These are phyloP conservation scores for Microtus richardsoni DNA, from an alignment of 2,113 vertebrate species.

Conservation along the genomic window DNA sequence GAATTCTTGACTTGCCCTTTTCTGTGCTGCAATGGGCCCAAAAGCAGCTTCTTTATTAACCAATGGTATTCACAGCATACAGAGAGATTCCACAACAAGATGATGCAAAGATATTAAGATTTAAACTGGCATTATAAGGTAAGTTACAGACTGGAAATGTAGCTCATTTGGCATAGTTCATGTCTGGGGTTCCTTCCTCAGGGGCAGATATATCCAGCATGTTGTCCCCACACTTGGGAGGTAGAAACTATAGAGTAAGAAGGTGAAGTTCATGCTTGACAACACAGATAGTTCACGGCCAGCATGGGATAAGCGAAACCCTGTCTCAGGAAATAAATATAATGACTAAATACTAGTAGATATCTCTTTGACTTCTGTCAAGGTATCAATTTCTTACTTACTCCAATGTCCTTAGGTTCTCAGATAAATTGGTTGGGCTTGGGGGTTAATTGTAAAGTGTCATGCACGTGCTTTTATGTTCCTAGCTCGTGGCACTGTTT, in stretches of 20 bases:
- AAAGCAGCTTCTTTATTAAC: too few relatives aligned
- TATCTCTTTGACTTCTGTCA: neutral
- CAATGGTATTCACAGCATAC: too few relatives aligned
- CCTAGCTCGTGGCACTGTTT: neutral
- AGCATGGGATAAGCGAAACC: neutral
- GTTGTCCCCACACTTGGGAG: neutral
- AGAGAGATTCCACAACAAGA: neutral
- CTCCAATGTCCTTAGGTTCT: conserved; percentile 45
- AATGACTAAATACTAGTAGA: neutral
- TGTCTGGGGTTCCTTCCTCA: neutral
- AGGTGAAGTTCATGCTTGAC: neutral
- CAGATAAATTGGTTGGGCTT: neutral
- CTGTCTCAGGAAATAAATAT: neutral
- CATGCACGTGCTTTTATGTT: neutral
- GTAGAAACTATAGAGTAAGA: neutral
- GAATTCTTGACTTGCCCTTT: too few relatives aligned
- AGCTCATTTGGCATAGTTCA: neutral
- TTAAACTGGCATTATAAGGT: neutral
- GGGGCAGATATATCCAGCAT: too few relatives aligned
- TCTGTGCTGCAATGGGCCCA: too few relatives aligned
- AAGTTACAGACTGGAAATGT: neutral
- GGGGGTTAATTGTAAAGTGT: neutral
- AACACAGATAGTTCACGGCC: neutral
- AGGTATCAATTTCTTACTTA: conserved; percentile 14
- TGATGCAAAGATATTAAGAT: neutral